Conservation (phyloP, 2,113 vertebrate species). For the Myotis yumanensis region DNA sequence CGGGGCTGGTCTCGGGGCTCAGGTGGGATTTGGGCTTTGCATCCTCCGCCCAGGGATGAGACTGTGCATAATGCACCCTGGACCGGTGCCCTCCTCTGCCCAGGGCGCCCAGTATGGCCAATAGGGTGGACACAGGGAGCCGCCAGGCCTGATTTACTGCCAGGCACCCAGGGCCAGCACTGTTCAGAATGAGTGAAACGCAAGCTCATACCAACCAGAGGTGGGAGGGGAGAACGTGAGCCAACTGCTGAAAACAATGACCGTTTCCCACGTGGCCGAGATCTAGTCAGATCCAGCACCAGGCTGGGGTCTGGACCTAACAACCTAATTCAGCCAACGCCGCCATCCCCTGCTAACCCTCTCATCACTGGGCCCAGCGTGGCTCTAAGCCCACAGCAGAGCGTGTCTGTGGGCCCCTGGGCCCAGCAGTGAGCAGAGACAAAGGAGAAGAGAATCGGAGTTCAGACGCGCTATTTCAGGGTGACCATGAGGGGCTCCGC, state of each 20-base stretch:
- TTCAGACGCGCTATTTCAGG: fast-evolving
- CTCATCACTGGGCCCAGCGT: fast-evolving
- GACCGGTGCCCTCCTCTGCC: background rate
- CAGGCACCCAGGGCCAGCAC: background rate
- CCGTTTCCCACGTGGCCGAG: fast-evolving
- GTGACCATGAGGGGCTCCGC: fast-evolving
- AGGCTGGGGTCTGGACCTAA: background rate
- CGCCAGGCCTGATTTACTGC: background rate
- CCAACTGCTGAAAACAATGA: fast-evolving
- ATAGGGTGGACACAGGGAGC: fast-evolving
- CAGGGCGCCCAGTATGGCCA: fast-evolving
- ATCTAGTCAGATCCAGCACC: fast-evolving
- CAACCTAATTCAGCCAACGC: background rate
- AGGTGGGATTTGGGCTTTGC: background rate
- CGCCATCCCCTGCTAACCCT: fast-evolving
- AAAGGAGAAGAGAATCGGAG: fast-evolving
- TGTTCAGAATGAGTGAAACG: fast-evolving
- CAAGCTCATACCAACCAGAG: fast-evolving
- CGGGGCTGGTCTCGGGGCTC: fast-evolving
- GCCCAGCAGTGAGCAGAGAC: fast-evolving
- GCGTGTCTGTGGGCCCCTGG: background rate
- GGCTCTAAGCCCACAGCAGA: background rate
- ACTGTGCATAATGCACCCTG: fast-evolving
- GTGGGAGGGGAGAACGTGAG: background rate
- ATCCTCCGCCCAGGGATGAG: fast-evolving